Base-by-base conservation (phyloP, 2,888 invertebrate species). In the Steinernema carpocapsae region DNA sequence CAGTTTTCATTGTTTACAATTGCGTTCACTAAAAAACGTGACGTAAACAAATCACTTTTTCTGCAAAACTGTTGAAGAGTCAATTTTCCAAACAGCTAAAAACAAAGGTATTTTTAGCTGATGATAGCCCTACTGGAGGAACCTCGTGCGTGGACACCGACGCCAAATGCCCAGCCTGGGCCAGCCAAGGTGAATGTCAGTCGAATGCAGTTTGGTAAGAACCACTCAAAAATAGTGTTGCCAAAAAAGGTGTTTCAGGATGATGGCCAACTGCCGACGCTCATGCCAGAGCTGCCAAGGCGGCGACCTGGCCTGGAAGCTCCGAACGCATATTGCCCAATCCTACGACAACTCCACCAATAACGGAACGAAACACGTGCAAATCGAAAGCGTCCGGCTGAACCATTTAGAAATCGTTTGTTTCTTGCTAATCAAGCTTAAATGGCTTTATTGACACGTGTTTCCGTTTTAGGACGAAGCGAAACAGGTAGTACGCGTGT, bases 191-290 rank as follows among this genome's bases (percentile, higher is more conserved):
- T 51, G 87, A 88, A 76, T 87, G 87, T 75, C 76, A 83, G 10
- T 76, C 83, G n/a, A 88, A 87, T 75, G 86, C 87, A 0, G 86
- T 86, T 22, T 88, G 87, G 84, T 84, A 71, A n/a, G 71, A 48
- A 45, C 19, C 12, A 14, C 37, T 37, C 37, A 6, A 37, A 37
- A 14, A 19, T 2, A 26, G 19, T 17, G 43, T 32, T n/a, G 1
- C 45, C 24, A 26, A 37, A n/a, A 71, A 43, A 10, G 32, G 14
- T 14, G 4, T 56, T 78, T 24, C 51, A 84, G 84, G 87, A 87
- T 87, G 87, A 87, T 88, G 87, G 82, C 85, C 52, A 87, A 87
- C 78, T 87, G 87, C 76, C 78, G 87, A 14, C 83, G 86, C 26
- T 86, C 86, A 0, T 87, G 87, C 76, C 84, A 84, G 71, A 85